Conservation (phyloP, 2,113 vertebrate species). For the Ursus arctos region DNA sequence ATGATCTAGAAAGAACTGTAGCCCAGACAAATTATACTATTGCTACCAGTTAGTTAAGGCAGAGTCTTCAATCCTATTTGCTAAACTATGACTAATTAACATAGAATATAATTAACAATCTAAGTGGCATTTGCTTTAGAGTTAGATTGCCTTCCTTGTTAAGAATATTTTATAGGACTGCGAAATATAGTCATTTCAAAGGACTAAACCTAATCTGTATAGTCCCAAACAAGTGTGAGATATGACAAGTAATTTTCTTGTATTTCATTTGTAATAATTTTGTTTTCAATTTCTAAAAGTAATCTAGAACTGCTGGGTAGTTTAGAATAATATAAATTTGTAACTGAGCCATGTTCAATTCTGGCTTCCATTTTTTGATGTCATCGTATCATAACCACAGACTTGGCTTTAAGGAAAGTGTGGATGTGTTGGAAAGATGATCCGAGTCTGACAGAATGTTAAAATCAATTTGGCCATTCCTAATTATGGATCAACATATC, state of each 20-base stretch:
- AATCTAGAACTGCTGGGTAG: neutral
- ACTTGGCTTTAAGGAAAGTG: neutral
- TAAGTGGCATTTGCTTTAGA: slow-evolving; percentile 25
- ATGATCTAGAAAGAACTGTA: neutral
- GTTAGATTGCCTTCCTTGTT: neutral
- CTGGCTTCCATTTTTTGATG: neutral
- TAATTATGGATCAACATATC: neutral
- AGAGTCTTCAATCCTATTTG: neutral
- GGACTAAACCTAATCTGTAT: neutral
- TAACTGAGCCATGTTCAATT: neutral
- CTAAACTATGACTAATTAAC: neutral
- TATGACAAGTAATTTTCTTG: neutral
- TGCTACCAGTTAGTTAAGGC: slow-evolving; percentile 16
- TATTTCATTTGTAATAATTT: slow-evolving; percentile 50
- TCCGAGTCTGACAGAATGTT: slow-evolving; percentile 11
- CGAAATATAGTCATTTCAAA: slow-evolving; percentile 35
- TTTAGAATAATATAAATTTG: slow-evolving; percentile 28
- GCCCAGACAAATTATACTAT: neutral
- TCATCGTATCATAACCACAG: neutral
- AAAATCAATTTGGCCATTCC: neutral
- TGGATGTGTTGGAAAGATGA: neutral
- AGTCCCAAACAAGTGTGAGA: neutral
- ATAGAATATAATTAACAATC: neutral
- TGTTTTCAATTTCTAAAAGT: slow-evolving; percentile 26
- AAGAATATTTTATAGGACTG: neutral